A percentile compares a stretch with the other conserved stretches of the same genome.
Conservation (phyloP, 2,113 vertebrate genomes). For the Neolamprologus hecqui region DNA sequence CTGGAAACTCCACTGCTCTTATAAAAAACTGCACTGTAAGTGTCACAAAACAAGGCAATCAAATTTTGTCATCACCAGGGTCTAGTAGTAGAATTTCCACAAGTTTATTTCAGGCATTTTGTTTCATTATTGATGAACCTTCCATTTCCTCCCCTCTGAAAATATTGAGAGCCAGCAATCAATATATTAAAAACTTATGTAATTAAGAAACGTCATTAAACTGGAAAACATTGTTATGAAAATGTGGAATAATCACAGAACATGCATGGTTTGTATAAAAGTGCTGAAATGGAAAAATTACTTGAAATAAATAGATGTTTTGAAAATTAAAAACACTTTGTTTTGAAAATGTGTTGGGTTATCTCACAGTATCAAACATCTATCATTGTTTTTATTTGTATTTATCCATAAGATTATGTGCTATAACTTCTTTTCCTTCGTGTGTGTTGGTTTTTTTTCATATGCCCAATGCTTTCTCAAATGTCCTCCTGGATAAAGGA, state of each 20-base stretch:
- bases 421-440: neutral
- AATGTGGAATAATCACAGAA: neutral
- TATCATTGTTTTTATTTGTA: neutral
- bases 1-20: neutral
- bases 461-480: neutral
- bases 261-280: neutral
- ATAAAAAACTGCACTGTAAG: slow-evolving; percentile 30
- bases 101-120: neutral
- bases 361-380: neutral
- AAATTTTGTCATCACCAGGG: neutral
- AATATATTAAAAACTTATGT: neutral
- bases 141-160: neutral
- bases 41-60: neutral
- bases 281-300: neutral
- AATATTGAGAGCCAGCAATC: neutral
- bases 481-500: neutral
- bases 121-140: neutral
- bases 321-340: neutral
- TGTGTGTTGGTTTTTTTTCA: neutral
- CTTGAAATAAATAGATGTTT: neutral
- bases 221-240: neutral
- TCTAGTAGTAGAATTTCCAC: neutral
- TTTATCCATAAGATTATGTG: neutral
- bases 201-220: neutral
- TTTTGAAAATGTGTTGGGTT: neutral